These are phyloP conservation scores for Philypnodon macrostomus DNA, from an alignment of 2,797 vertebrate species.

Conservation along the genomic window DNA sequence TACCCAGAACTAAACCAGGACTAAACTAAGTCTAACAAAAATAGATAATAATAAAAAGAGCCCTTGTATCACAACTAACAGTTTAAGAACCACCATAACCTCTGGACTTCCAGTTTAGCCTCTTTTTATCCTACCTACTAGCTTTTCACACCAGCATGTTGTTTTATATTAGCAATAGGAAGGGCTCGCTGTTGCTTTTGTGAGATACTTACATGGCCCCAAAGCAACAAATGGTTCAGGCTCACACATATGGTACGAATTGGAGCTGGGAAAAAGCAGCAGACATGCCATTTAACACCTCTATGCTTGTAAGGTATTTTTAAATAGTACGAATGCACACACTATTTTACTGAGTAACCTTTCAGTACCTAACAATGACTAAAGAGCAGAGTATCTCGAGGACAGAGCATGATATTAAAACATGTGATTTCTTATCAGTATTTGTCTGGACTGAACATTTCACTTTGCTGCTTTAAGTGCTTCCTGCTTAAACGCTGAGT, in stretches of 20 bases:
- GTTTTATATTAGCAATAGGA: constrained; percentile 24
- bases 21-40: too few species aligned
- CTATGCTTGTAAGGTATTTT: constrained; percentile 6
- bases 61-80: too few species aligned
- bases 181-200: constrained; percentile 14
- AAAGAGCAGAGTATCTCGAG: constrained; percentile 1
- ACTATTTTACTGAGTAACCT: not conserved
- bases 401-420: not conserved
- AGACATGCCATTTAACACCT: constrained; percentile 17
- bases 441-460: constrained; percentile 1
- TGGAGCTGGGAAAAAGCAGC: constrained; percentile 11
- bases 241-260: constrained; percentile 45
- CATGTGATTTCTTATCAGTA: not conserved
- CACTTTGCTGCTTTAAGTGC: not conserved
- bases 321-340: constrained; percentile 15
- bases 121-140: not conserved
- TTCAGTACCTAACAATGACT: not conserved
- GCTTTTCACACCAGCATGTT: not conserved
- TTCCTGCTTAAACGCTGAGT: not conserved
- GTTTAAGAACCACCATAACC: too few species aligned
- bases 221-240: constrained; percentile 2
- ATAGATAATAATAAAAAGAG: too few species aligned
- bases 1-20: too few species aligned
- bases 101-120: not conserved
- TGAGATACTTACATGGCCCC: constrained; percentile 21